These are phyloP conservation scores for Eilema caniola DNA, from an alignment of 2,888 invertebrate genomes.

Conservation along the genomic window DNA sequence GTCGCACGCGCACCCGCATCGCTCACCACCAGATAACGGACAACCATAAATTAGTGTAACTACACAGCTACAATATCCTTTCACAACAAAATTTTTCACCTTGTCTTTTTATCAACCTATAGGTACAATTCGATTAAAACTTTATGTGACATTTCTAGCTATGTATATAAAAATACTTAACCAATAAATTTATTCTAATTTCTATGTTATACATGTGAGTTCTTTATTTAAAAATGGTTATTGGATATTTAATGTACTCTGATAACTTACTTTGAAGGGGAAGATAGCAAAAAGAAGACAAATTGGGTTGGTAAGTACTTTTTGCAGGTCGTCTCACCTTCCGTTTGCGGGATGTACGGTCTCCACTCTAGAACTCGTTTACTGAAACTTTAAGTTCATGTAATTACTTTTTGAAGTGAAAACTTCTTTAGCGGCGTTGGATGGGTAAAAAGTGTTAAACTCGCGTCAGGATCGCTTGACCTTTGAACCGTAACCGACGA, in stretches of 20 bases:
- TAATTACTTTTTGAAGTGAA: too few relatives aligned
- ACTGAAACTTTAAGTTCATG: too few relatives aligned
- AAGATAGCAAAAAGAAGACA: neutral
- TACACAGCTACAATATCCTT: slow-evolving; percentile 75
- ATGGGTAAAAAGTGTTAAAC: too few relatives aligned
- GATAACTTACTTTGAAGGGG: neutral
- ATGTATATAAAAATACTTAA: slow-evolving; percentile 12
- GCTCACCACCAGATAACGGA: slow-evolving; percentile 72
- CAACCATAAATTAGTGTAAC: slow-evolving; percentile 80
- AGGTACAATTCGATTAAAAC: slow-evolving; percentile 5
- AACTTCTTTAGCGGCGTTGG: too few relatives aligned
- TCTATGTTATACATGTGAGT: neutral
- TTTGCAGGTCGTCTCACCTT: too few relatives aligned
- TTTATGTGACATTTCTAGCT: slow-evolving; percentile 22
- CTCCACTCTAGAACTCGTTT: too few relatives aligned
- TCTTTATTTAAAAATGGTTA: neutral
- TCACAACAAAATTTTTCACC: slow-evolving; percentile 82
- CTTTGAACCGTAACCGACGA: too few relatives aligned
- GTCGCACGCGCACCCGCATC: slow-evolving; percentile 83
- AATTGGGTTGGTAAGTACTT: neutral
- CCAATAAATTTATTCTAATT: slow-evolving; percentile 1
- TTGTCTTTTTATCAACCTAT: slow-evolving; percentile 65
- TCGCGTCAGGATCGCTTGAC: too few relatives aligned
- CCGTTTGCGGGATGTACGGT: too few relatives aligned
- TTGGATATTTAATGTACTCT: neutral